phyloP scores from a whole-genome alignment of 1,140 invertebrate species.

The Drosophila athabasca region DNA sequence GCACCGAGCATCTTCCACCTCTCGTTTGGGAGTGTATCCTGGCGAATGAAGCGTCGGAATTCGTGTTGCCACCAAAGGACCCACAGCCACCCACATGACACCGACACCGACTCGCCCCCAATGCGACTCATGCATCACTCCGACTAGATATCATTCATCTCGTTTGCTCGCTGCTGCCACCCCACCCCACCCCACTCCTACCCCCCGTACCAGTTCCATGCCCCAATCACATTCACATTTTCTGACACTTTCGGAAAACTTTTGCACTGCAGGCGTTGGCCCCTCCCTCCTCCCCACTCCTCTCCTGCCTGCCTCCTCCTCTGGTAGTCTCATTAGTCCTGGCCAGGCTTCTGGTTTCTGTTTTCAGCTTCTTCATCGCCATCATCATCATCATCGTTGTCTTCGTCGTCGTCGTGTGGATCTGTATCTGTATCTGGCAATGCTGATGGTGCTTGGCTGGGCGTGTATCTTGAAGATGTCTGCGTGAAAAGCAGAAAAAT shows the following conservation, averaged over 20 bases:
- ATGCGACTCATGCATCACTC: conserved; percentile 79
- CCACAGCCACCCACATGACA: conserved; percentile 19
- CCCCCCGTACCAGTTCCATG: conserved; percentile 14
- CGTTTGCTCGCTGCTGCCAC: conserved; percentile 62
- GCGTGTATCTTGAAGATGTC: conserved; percentile 26
- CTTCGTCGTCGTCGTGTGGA: conserved; percentile 11
- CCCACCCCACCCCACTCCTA: conserved; percentile 35
- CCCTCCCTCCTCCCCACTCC: conserved; percentile 1
- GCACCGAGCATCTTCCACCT: conserved; percentile 44
- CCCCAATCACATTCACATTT: conserved; percentile 39
- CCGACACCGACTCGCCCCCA: conserved; percentile 40
- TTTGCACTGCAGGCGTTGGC: conserved; percentile 46
- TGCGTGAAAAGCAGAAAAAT: conserved; percentile 13
- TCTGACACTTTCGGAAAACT: conserved; percentile 72
- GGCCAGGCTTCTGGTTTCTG: conserved; percentile 29
- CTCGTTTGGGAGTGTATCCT: conserved; percentile 40
- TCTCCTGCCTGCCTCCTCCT: conserved; percentile 43
- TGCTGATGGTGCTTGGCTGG: conserved; percentile 29
- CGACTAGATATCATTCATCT: conserved; percentile 80
- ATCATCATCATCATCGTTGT: conserved; percentile 14
- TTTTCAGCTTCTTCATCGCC: conserved; percentile 31
- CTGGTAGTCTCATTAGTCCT: conserved; percentile 49
- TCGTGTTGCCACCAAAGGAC: conserved; percentile 27
- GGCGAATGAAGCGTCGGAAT: conserved; percentile 74
- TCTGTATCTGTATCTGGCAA: conserved; percentile 13